A percentile compares a stretch with the other conserved stretches of the same genome.
Conservation (phyloP, 2,888 invertebrate species). For the Matsumyia berberina region DNA sequence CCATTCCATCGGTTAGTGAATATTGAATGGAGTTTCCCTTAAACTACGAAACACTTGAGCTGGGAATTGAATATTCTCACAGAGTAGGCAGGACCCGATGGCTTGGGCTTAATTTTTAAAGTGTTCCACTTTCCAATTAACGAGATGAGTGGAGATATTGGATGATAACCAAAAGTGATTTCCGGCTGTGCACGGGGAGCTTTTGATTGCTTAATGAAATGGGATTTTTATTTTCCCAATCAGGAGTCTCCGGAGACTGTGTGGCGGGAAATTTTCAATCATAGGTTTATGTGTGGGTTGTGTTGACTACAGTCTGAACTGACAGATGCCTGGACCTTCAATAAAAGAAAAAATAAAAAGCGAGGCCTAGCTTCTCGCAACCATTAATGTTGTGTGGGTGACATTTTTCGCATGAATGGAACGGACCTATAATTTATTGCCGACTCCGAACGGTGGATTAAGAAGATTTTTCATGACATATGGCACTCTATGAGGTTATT, state of each 20-base stretch:
- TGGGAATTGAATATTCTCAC: conserved; percentile 20
- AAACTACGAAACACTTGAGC: conserved; percentile 29
- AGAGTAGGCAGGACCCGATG: not conserved
- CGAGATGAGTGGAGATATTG: not conserved
- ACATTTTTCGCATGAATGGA: too few relatives aligned
- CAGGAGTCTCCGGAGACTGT: not conserved
- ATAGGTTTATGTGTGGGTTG: not conserved
- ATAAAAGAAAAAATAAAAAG: too few relatives aligned
- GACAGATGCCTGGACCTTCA: too few relatives aligned
- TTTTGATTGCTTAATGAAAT: conserved; percentile 5
- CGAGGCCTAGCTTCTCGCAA: too few relatives aligned
- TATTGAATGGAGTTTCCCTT: conserved; percentile 4
- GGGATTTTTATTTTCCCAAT: not conserved
- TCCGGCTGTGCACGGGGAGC: not conserved
- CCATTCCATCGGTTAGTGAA: not conserved
- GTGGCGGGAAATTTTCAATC: conserved; percentile 2
- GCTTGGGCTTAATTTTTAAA: conserved; percentile 13
- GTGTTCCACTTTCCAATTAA: conserved; percentile 14
- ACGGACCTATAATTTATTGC: too few relatives aligned
- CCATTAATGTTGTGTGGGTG: too few relatives aligned
- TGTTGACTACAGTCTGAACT: too few relatives aligned
- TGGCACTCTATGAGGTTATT: too few relatives aligned
- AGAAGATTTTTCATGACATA: too few relatives aligned
- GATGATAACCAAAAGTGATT: not conserved
- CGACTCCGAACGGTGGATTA: too few relatives aligned